These are phyloP conservation scores for Danaus chrysippus DNA, from an alignment of 2,888 invertebrate species.

Conservation along the genomic window DNA sequence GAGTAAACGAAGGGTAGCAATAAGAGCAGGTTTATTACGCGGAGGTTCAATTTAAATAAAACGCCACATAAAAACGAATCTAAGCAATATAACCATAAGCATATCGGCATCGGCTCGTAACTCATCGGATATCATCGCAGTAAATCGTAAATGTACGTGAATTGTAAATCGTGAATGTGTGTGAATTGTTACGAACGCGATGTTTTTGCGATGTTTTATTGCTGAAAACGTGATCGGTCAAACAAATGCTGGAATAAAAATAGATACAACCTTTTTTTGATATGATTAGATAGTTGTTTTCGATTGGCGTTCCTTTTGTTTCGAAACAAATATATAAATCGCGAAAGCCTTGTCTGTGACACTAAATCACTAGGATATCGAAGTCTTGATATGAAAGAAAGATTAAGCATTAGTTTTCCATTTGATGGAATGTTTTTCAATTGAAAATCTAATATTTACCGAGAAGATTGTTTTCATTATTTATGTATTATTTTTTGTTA, in stretches of 20 bases:
- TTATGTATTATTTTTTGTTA: too few relatives aligned
- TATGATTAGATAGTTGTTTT: constrained; percentile 3
- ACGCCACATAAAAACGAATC: constrained; percentile 14
- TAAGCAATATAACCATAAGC: constrained; percentile 21
- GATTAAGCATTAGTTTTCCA: too few relatives aligned
- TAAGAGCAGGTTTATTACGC: too few relatives aligned
- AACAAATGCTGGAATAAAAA: constrained; percentile 5
- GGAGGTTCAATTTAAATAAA: constrained; percentile 4
- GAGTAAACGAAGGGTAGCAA: too few relatives aligned
- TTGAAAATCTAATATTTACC: too few relatives aligned
- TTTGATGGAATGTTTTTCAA: too few relatives aligned
- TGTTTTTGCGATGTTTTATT: constrained; percentile 61
- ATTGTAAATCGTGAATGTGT: constrained; percentile 50
- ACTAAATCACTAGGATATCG: not conserved
- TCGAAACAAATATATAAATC: constrained; percentile 2
- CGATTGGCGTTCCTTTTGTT: not conserved
- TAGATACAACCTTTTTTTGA: constrained; percentile 6
- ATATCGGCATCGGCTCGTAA: constrained; percentile 40
- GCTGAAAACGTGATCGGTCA: constrained; percentile 41
- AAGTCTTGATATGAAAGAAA: not conserved
- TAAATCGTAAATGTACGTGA: constrained; percentile 55
- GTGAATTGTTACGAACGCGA: constrained; percentile 61
- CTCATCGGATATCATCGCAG: constrained; percentile 56
- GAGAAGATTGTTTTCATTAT: too few relatives aligned
- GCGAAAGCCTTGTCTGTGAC: not conserved